Conservation (phyloP, 2,888 invertebrate species). For the Dicycla oo region DNA sequence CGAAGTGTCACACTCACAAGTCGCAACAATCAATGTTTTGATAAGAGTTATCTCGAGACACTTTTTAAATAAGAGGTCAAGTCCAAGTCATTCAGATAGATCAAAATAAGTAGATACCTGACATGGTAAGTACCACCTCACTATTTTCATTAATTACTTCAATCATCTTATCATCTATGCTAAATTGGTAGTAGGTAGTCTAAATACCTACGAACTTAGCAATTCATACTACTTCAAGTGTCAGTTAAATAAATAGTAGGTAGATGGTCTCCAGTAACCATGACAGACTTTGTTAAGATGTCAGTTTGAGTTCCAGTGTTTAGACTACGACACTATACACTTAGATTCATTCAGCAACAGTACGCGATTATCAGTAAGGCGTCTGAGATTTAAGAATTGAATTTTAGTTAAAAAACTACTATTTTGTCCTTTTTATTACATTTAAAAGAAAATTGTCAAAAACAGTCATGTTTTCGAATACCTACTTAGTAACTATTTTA, state of each 20-base stretch:
- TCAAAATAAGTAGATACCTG: neutral
- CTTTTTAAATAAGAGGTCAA: constrained; percentile 8
- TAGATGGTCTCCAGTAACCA: neutral
- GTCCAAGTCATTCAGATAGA: neutral
- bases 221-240: neutral
- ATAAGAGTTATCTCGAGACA: constrained; percentile 25
- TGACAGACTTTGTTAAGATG: no score
- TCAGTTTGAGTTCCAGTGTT: no score
- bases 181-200: neutral
- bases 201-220: neutral
- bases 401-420: neutral
- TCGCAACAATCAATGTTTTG: constrained; percentile 39
- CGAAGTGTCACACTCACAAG: constrained; percentile 17
- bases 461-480: neutral
- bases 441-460: neutral
- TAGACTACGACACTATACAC: no score
- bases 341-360: neutral
- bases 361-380: no score
- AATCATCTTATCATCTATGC: rapidly evolving
- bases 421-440: neutral
- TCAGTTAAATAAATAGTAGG: neutral
- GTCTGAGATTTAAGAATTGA: neutral
- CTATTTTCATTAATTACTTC: neutral
- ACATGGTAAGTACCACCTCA: constrained; percentile 44
- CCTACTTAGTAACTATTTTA: neutral